A percentile compares a stretch with the other conserved stretches of the same genome.
Evolutionary conservation across 1,140 invertebrate species (phyloP).

Genomic region (Propsilocerus akamusi): DNA sequence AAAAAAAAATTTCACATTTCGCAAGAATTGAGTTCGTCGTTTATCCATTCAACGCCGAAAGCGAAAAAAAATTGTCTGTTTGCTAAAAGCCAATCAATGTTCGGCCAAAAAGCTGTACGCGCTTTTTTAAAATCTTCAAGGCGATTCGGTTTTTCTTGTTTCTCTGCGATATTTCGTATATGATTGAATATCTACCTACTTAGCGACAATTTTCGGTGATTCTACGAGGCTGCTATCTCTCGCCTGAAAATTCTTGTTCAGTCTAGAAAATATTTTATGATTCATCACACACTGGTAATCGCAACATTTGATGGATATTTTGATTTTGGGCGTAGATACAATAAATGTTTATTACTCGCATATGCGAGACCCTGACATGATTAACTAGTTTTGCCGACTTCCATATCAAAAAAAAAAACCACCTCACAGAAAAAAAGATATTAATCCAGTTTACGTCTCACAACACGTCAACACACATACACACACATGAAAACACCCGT

Average conservation of each 20-base stretch:
- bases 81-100: not conserved
- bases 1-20: not conserved
- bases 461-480: too few relatives aligned
- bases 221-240: not conserved
- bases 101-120: not conserved
- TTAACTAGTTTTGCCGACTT: not conserved
- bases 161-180: not conserved
- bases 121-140: not conserved
- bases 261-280: not conserved
- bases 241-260: not conserved
- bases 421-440: too few relatives aligned
- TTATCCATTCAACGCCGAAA: not conserved
- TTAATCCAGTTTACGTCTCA: too few relatives aligned
- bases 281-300: not conserved
- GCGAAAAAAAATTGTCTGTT: not conserved
- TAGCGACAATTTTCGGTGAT: too few relatives aligned
- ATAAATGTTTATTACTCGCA: not conserved
- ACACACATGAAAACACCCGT: not conserved
- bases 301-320: not conserved
- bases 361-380: not conserved
- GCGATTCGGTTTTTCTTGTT: not conserved
- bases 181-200: not conserved
- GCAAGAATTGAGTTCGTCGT: not conserved
- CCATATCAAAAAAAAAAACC: too few relatives aligned
- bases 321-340: not conserved